Evolutionary conservation across 2,888 invertebrate genomes (phyloP), one percentile per base, ranked within the genome.

Genomic region (Thera britannica): DNA sequence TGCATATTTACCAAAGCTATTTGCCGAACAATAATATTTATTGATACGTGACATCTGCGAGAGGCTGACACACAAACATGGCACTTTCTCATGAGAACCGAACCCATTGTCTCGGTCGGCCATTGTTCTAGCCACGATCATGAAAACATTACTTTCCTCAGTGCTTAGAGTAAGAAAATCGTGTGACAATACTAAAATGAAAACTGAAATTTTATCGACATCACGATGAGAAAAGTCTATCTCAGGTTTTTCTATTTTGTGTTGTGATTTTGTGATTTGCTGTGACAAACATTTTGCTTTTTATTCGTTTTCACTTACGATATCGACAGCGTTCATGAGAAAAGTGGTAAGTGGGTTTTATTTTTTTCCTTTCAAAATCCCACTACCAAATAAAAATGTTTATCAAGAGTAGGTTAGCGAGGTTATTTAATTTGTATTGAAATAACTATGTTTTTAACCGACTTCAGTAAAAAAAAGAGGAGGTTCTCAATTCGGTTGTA

Each of bases 51-150:
- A 74, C 67, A 70, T 68, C 52, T 68, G 51, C 36, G 61, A 65
- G 67, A 63, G 73, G 72, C 72, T 79, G 79, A 79, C 79, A 78
- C 67, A 83, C 79, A 81, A 79, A 79, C 79, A 75, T 73, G 73
- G 74, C 83, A 87, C 89, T 89, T 88, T 89, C 89, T 79, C 88
- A 80, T 87, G 88, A 80, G 86, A 88, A 79, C 75, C 62, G 12
- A 8, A n/a, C 56, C n/a, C 69, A 83, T 83, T 86, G 83, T 85
- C 77, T 77, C 71, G 55, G 66, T 58, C 64, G 64, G 34, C 71
- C 74, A 78, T 82, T 81, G 81, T 78, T 78, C 75, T 67, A 69
- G 71, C 72, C 70, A 72, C 67, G 77, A 74, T 77, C 78, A 79
- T 81, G 79, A 78, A 80, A 80, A 81, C 79, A 80, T 80, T 78